Percentiles rank a stretch among this genome's conserved stretches.
Evolutionary conservation across 2,797 vertebrate species (phyloP).

Genomic region (Sphaeramia orbicularis): DNA sequence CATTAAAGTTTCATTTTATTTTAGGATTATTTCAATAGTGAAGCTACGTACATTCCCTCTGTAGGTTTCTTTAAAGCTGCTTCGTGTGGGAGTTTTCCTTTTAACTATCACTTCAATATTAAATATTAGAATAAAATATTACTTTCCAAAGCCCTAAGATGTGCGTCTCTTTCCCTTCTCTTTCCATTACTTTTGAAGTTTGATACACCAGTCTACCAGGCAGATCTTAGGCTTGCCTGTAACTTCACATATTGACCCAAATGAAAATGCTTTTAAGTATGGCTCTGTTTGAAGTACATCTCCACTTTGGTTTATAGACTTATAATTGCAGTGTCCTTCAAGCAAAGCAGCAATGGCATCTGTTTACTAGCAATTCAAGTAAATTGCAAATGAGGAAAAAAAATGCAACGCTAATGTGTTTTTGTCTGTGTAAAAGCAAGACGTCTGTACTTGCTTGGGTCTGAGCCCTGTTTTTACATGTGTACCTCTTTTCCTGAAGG

Average conservation of each 20-base stretch:
- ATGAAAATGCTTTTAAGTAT: conserved; percentile 8
- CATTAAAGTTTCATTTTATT: neutral
- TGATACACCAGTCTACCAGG: conserved; percentile 6
- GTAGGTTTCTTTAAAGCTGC: conserved; percentile 27
- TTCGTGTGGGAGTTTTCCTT: conserved; percentile 19
- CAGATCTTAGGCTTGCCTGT: conserved; percentile 17
- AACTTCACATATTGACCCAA: conserved; percentile 24
- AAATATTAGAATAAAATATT: conserved; percentile 35
- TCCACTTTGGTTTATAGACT: neutral
- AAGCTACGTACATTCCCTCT: neutral
- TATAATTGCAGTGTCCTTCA: neutral
- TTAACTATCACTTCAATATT: conserved; percentile 21
- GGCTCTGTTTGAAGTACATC: conserved; percentile 1
- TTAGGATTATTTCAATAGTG: conserved; percentile 30
- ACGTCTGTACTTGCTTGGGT: too few relatives aligned
- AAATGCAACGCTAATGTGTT: neutral
- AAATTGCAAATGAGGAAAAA: neutral
- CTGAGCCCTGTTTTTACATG: neutral
- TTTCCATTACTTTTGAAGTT: conserved; percentile 48
- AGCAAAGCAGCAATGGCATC: conserved; percentile 5
- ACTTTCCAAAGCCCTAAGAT: neutral
- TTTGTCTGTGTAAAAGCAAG: neutral
- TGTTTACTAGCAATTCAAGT: conserved; percentile 12
- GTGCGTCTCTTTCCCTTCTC: neutral
- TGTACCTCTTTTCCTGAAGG: conserved; percentile 85